Percentiles rank a stretch among this genome's conserved stretches.
Conservation (phyloP, 2,113 vertebrate genomes). For the Triplophysa rosa region DNA sequence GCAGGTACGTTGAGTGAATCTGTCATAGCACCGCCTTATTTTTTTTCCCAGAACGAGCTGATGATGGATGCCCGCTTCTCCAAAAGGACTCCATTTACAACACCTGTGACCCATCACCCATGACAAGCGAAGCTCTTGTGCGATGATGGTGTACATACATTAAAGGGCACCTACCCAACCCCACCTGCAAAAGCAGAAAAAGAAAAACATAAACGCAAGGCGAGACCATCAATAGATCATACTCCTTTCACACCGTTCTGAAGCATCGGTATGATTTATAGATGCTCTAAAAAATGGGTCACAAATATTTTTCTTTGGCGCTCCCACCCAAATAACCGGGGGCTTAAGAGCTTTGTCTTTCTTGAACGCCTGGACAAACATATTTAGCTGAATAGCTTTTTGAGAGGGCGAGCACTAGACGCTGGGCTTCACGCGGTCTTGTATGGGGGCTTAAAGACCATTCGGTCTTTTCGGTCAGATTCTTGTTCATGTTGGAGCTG, state of each 20-base stretch:
- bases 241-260: constrained; percentile 59
- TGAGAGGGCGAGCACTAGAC: constrained; percentile 1
- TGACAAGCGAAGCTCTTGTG: constrained; percentile 21
- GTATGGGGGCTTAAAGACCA: constrained; percentile 31
- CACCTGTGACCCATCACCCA: constrained; percentile 31
- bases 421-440: constrained; percentile 22
- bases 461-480: too few species aligned
- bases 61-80: constrained; percentile 19
- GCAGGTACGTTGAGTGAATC: not conserved
- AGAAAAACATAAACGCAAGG: constrained; percentile 30
- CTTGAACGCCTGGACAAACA: constrained; percentile 44
- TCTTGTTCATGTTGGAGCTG: constrained; percentile 40
- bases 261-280: constrained; percentile 68
- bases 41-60: not conserved
- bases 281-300: constrained; percentile 72
- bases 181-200: constrained; percentile 44
- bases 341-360: constrained; percentile 45
- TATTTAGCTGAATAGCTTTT: constrained; percentile 32
- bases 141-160: constrained; percentile 10
- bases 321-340: not conserved
- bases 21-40: not conserved
- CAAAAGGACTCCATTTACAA: constrained; percentile 10
- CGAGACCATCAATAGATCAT: constrained; percentile 69
- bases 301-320: constrained; percentile 44
- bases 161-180: constrained; percentile 34